Percentiles rank a stretch among this genome's conserved stretches.
Conservation (phyloP, 2,888 invertebrate genomes). For the Drosophila meridiana region DNA sequence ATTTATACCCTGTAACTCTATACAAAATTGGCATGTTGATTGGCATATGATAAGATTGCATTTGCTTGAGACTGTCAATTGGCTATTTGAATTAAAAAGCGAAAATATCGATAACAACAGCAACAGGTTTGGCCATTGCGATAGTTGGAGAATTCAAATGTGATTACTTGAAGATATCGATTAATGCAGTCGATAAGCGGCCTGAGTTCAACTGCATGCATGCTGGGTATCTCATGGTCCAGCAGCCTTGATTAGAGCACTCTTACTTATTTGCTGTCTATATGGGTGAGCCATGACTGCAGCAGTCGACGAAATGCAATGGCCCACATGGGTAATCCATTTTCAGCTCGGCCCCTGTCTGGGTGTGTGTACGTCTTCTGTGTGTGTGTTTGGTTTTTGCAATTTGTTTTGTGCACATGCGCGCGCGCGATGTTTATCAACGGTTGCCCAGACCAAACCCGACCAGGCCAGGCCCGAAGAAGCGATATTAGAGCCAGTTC, state of each 20-base stretch:
- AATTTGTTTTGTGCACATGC: constrained; percentile 77
- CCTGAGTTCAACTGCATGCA: neutral
- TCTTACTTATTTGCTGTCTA: constrained; percentile 32
- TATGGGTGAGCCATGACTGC: constrained; percentile 62
- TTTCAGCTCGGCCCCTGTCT: constrained; percentile 43
- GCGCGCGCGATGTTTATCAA: constrained; percentile 70
- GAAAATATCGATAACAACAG: neutral
- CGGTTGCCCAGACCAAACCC: constrained; percentile 41
- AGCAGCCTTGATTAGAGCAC: neutral
- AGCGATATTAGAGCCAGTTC: constrained; percentile 59
- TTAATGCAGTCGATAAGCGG: neutral
- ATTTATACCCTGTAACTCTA: constrained; percentile 19
- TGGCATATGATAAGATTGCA: neutral
- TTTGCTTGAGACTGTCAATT: neutral
- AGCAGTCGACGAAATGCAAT: constrained; percentile 34
- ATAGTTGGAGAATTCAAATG: neutral
- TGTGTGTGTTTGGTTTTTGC: constrained; percentile 45
- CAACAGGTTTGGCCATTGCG: neutral
- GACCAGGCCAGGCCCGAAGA: constrained; percentile 20
- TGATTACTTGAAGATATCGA: neutral
- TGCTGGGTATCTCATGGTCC: neutral
- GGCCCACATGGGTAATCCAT: constrained; percentile 77
- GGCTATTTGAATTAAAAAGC: neutral
- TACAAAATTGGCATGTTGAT: constrained; percentile 7
- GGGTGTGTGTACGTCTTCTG: constrained; percentile 5